Evolutionary conservation across 64 coral and sea anemone species (phyloP), one percentile per base, ranked within the genome.

Genomic region (Exaiptasia diaphana): DNA sequence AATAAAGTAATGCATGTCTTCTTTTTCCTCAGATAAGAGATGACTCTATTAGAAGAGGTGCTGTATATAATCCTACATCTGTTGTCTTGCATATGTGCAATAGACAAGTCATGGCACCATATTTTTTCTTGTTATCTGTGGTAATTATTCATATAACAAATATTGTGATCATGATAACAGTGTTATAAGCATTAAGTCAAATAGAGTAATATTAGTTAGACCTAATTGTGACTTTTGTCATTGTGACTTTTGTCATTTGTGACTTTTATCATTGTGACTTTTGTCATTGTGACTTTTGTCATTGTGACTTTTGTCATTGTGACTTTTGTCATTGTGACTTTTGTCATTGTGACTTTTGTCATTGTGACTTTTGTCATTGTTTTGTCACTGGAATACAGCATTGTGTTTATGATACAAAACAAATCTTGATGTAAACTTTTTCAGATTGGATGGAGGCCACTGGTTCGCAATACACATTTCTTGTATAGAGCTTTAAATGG

Each of bases 401-500:
- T n/a, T n/a, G n/a, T n/a, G n/a, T n/a, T n/a, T n/a, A n/a, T n/a
- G n/a, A n/a, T n/a, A n/a, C n/a, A n/a, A n/a, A n/a, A n/a, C n/a
- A n/a, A n/a, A n/a, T n/a, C n/a, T n/a, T n/a, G n/a, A n/a, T n/a
- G n/a, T n/a, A n/a, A n/a, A n/a, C n/a, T n/a, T 84, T 59, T 20
- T 62, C 72, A 94, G 91, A 78, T 94, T 56, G 82, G 83, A 12
- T 94, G 86, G 91, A 77, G 91, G 55, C 91, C 91, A 67, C 89
- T 94, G 25, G 53, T 73, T 44, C 58, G 86, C 46, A 75, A 88
- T 22, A 79, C 85, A 10, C 67, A 62, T 5, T 55, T 64, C 38
- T 94, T 78, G 49, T 18, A 55, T 22, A 79, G 86, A 27, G 7
- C 70, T 4, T 45, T 85, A 34, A 94, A 94, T 34, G 6, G 57